Evolutionary conservation across 2,888 invertebrate species (phyloP).

Genomic region (Drosophila fulvimacula): DNA sequence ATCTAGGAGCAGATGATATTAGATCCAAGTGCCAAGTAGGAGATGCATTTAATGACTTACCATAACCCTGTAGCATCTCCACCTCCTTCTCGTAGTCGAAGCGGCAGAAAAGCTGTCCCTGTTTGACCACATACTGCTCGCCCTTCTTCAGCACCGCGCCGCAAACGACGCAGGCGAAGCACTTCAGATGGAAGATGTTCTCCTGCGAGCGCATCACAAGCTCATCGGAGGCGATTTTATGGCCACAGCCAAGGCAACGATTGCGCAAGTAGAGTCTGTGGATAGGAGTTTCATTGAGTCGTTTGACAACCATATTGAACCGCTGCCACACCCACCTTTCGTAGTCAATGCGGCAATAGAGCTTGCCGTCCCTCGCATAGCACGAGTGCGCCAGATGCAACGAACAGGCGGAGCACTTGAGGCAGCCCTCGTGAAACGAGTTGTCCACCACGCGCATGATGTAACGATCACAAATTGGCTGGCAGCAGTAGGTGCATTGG

Average conservation of each 20-base stretch:
- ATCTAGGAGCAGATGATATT: conserved; percentile 74
- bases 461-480: conserved; percentile 90
- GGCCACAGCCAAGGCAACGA: conserved; percentile 90
- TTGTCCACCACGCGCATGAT: conserved; percentile 90
- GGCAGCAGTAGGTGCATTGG: conserved; percentile 89
- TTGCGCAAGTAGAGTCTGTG: conserved; percentile 90
- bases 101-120: conserved; percentile 91
- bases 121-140: conserved; percentile 92
- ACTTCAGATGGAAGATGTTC: conserved; percentile 91
- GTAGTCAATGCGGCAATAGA: conserved; percentile 92
- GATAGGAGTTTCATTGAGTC: conserved; percentile 9
- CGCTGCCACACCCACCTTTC: conserved; percentile 87
- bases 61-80: conserved; percentile 89
- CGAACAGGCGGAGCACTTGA: conserved; percentile 91
- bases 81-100: conserved; percentile 93
- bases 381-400: conserved; percentile 90
- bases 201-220: conserved; percentile 91
- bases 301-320: neutral
- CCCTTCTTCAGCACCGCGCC: conserved; percentile 91
- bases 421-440: conserved; percentile 91
- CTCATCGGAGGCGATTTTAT: conserved; percentile 90
- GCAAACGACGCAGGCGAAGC: conserved; percentile 92
- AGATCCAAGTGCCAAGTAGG: fast-evolving
- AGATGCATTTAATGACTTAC: conserved; percentile 59
- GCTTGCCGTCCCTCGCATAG: conserved; percentile 90